Conservation (phyloP, 2,113 vertebrate genomes). For the Protobothrops flavoviridis region DNA sequence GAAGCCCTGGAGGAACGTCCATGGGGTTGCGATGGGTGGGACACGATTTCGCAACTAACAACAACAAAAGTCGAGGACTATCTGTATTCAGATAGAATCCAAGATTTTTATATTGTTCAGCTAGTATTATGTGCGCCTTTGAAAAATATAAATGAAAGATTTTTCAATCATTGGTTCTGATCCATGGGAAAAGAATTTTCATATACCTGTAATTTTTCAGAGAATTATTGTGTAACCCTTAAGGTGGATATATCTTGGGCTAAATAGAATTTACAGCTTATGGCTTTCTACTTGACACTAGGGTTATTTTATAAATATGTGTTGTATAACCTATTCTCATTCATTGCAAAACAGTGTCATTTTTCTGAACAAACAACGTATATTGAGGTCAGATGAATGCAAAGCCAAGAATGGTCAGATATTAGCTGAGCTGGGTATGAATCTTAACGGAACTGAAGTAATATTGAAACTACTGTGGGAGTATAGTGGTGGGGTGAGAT, state of each 20-base stretch:
- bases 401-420: constrained; percentile 15
- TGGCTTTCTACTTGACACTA: background rate
- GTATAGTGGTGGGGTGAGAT: background rate
- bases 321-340: background rate
- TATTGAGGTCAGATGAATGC: constrained; percentile 22
- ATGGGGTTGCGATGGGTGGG: too few species aligned
- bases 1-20: too few species aligned
- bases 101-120: background rate
- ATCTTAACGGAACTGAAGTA: constrained; percentile 21
- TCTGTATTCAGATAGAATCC: too few species aligned
- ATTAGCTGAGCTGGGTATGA: constrained; percentile 4
- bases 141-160: background rate
- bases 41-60: too few species aligned
- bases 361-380: background rate
- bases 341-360: background rate
- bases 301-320: background rate
- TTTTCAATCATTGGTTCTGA: background rate
- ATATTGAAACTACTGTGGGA: constrained; percentile 29
- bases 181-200: background rate
- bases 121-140: background rate
- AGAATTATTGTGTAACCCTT: background rate
- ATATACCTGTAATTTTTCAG: background rate
- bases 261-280: background rate
- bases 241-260: background rate
- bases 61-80: background rate